Base-by-base conservation (phyloP, 92 coral and sea anemone species). In the Phenganax marumi region DNA sequence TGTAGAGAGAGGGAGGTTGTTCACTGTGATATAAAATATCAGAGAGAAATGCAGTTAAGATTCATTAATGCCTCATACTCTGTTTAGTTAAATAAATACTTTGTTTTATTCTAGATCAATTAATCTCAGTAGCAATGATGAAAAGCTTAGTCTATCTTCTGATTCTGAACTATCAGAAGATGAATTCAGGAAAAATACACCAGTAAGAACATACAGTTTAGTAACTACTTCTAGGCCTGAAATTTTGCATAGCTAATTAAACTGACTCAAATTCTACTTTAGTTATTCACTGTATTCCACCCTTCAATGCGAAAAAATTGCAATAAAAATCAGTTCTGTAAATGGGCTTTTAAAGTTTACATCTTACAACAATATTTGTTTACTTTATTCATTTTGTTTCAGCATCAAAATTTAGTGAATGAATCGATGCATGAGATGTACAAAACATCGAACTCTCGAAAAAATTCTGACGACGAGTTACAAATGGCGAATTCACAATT, bases 341-440 rank as follows among this genome's bases (percentile, higher is more conserved):
- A 12, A 63, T 18, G 6, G 17, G 0, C 16, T 63, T 12, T 23
- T 9, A 18, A 0, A 18, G 21, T 12, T 18, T 39, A 10, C 21
- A 7, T 7, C 10, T 12, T 18, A 12, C 2, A 10, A 18, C 26
- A 63, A 12, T 1, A 63, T 63, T 39, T 22, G 19, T 33, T 10
- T 16, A 10, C 21, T 48, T 23, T 13, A 8, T 84, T 47, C 23
- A 25, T 76, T 70, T 61, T 7, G 76, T 26, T 70, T 43, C 70
- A 93, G 97, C 89, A 84, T 55, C 91, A 76, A 43, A 93, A 93
- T 71, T 70, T 90, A 78, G 89, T 93, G 91, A 93, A 93, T 81
- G 89, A 90, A 70, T 93, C 97, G 49, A 93, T 93, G 92, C 93
- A 90, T 53, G 52, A 85, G 14, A 87, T 93, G 92, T 93, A 93